A percentile compares a stretch with the other conserved stretches of the same genome.
These are phyloP conservation scores for Schlechtendalia chinensis DNA, from an alignment of 1,140 invertebrate species.

Conservation along the genomic window DNA sequence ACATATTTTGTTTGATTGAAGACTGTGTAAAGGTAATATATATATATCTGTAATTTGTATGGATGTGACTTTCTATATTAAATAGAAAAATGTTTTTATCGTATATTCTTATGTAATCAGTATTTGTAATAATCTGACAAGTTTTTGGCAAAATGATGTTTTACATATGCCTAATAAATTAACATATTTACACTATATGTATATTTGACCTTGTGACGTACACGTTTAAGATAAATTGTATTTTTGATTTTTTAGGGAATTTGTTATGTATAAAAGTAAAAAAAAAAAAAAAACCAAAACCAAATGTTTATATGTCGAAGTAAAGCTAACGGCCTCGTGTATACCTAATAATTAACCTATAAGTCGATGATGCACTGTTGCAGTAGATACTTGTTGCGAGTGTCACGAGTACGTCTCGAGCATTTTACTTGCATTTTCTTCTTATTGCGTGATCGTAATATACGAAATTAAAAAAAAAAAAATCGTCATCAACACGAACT, in stretches of 20 bases:
- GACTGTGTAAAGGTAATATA: neutral
- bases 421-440: no score
- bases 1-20: slow-evolving; percentile 4
- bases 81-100: neutral
- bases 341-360: no score
- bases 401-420: no score
- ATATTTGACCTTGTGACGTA: slow-evolving; percentile 15
- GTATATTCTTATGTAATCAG: neutral
- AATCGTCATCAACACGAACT: no score
- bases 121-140: slow-evolving; percentile 19
- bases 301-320: neutral
- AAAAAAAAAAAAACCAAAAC: neutral
- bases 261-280: neutral
- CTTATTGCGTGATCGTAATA: no score
- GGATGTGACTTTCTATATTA: slow-evolving; percentile 16
- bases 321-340: slow-evolving; percentile 3
- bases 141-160: slow-evolving; percentile 18
- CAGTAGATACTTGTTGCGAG: no score
- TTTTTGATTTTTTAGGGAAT: neutral
- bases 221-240: neutral
- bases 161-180: slow-evolving; percentile 20
- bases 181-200: no score
- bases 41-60: neutral
- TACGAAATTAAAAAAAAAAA: no score
- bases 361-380: no score